Base-by-base conservation (phyloP, 2,888 invertebrate species). In the Coronaproctus castanopsis region DNA sequence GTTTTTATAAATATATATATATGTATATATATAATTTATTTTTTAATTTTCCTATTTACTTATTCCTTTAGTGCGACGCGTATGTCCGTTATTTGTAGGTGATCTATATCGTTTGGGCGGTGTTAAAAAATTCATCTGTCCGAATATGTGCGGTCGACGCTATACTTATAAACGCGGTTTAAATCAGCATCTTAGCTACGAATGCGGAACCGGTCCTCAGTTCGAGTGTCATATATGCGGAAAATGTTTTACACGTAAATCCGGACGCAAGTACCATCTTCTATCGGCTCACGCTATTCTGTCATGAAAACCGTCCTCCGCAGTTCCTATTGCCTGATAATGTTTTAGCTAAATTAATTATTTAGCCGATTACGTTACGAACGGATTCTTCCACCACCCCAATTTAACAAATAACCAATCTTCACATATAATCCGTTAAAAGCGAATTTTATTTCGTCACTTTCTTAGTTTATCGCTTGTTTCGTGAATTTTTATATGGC, bases 91-190 rank as follows among this genome's bases (percentile, higher is more conserved):
- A 36, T 36, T 36, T 36, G 8, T 36, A 14, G 8, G 36, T 36
- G 5, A 36, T 36, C 14, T 36, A 36, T 8, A 8, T 14, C 36
- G 36, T 36, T 36, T 36, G 14, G 36, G 36, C 36, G 36, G 14
- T 14, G 36, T 36, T 36, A 36, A 14, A 23, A 53, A 19, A 14
- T 58, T 48, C 21, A n/a, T 21, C 18, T 58, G 58, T 21, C 48
- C 54, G 54, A 58, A 58, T 24, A 54, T 54, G 19, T 62, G 62
- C 50, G 24, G 59, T 48, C 24, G 61, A 21, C 59, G 53, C 50
- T 62, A 62, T 51, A 62, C 57, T n/a, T 61, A 62, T 22, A 54
- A 61, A 10, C 57, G 58, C 3, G 61, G 62, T 21, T 49, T 62
- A 49, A 62, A 59, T 36, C 55, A 58, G 10, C 62, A 62, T 51